phyloP scores from a whole-genome alignment of 2,888 invertebrate genomes.

The Sphecodes monilicornis region DNA sequence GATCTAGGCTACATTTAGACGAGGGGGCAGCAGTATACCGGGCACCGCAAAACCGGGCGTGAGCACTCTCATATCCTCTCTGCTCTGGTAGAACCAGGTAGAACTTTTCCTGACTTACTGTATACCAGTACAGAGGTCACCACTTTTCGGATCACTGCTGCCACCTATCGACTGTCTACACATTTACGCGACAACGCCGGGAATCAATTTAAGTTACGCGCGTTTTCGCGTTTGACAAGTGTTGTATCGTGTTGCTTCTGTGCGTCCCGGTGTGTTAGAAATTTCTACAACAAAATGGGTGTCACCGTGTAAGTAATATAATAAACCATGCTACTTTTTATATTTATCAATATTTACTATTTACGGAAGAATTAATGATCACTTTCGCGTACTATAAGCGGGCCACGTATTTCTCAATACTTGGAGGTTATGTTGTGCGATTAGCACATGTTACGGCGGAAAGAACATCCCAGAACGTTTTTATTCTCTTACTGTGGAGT shows the following conservation, averaged over 20 bases:
- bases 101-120: too few relatives aligned
- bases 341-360: not conserved
- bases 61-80: too few relatives aligned
- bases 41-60: too few relatives aligned
- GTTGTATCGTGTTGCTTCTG: constrained; percentile 15
- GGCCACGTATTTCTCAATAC: not conserved
- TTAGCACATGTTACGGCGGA: constrained; percentile 20
- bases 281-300: constrained; percentile 85
- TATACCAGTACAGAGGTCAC: constrained; percentile 5
- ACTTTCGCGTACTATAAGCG: constrained; percentile 17
- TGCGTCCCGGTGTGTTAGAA: constrained; percentile 5
- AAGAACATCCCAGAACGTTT: not conserved
- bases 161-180: not conserved
- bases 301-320: constrained; percentile 87
- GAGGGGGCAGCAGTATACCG: too few relatives aligned
- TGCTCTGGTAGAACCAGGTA: too few relatives aligned
- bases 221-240: constrained; percentile 40
- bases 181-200: too few relatives aligned
- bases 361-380: not conserved
- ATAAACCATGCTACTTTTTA: not conserved
- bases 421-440: constrained; percentile 58
- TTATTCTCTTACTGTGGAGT: not conserved
- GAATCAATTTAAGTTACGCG: constrained; percentile 39
- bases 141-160: not conserved
- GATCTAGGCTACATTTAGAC: too few relatives aligned